Evolutionary conservation across 1,140 invertebrate genomes (phyloP), one percentile per base, ranked within the genome.

Genomic region (Sesamia nonagrioides): DNA sequence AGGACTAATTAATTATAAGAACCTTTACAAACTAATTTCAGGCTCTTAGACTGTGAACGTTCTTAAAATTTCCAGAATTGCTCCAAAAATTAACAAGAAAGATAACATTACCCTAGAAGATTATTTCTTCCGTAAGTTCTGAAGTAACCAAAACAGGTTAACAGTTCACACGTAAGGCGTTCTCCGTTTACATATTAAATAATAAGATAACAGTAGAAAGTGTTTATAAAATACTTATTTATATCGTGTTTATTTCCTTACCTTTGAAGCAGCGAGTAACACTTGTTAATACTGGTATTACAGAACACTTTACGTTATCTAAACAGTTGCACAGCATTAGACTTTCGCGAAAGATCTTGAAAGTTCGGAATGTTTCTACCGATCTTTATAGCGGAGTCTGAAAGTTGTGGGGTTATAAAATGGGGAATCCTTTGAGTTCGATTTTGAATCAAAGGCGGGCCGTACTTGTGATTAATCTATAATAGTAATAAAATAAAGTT

Each of bases 131-230:
- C 35, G 37, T 40, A 37, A 18, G 3, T 11, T 18, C 35, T 37
- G 33, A 35, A n/a, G 15, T 60, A n/a, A n/a, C 33, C 33, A 61
- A 61, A 61, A 37, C 60, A 61, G 37, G 37, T 63, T 63, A 63
- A 63, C 60, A 8, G 17, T 63, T 42, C 60, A 17, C 60, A 63
- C 37, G 33, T 37, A 54, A 40, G 15, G 7, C n/a, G 37, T 18
- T 63, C 37, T n/a, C 60, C 60, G 60, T 63, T 63, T 63, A 63
- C 60, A 63, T 40, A 63, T 63, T 63, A 63, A 63, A 63, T 63
- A 63, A 18, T 63, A 63, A 63, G 60, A 63, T 63, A 63, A 63
- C 60, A 63, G 60, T 63, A 63, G 60, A 63, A 63, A 63, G 60
- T 42, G 60, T 63, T 42, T 63, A 63, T 63, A 63, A 63, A 63